Conservation (phyloP, 2,797 vertebrate genomes). For the Rhodeus uyekii region DNA sequence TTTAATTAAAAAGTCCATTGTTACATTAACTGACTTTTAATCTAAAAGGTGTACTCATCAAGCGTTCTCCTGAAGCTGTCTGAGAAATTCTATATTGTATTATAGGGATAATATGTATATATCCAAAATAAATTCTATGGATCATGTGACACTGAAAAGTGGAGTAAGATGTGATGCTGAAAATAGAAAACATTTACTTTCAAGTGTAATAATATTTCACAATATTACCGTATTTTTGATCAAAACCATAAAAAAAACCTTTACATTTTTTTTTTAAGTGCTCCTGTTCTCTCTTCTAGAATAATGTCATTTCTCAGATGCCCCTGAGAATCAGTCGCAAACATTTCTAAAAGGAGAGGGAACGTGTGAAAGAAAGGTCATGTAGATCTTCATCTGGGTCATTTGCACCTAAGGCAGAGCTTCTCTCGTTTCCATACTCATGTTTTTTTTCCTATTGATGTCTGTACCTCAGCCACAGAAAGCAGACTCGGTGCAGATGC, state of each 20-base stretch:
- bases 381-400: neutral
- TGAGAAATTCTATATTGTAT: neutral
- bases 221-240: neutral
- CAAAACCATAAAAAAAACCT: neutral
- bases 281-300: neutral
- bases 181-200: neutral
- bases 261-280: neutral
- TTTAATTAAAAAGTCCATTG: neutral
- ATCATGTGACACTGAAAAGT: neutral
- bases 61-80: neutral
- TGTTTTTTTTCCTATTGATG: constrained; percentile 34
- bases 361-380: constrained; percentile 7
- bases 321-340: neutral
- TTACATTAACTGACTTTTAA: neutral
- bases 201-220: neutral
- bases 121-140: too few relatives aligned
- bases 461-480: constrained; percentile 32
- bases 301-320: neutral
- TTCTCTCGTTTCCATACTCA: constrained; percentile 31
- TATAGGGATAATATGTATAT: too few relatives aligned
- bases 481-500: constrained; percentile 25
- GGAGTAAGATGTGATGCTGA: neutral
- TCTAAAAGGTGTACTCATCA: neutral
- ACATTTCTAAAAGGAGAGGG: neutral
- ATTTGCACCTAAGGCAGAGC: constrained; percentile 5